Base-by-base conservation (phyloP, 2,113 vertebrate species). In the Platycercus adscitus region DNA sequence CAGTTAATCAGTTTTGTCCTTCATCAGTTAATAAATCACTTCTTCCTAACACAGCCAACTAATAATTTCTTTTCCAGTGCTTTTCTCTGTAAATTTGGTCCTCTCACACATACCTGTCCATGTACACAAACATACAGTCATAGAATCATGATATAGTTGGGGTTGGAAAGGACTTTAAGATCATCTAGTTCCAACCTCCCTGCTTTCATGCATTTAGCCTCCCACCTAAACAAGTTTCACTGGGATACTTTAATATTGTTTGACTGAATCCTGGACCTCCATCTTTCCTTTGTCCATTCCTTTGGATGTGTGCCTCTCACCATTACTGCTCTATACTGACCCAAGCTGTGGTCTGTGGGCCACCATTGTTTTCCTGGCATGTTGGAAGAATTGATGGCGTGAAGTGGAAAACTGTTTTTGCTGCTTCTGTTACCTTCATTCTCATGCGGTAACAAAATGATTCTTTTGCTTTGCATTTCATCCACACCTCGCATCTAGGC, bases 191-290 rank as follows among this genome's bases (percentile, higher is more conserved):
- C 55, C 55, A 56, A 21, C 20, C 20, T 11, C 33, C 13, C 33
- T 58, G 24, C 44, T 92, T 37, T 66, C 5, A 1, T 41, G n/a
- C 23, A 16, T 44, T 89, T 11, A 56, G 26, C 15, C 31, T 73
- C 0, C 21, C 20, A 47, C 39, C 7, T 55, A 49, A 44, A 87
- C 6, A 0, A 4, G 5, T 5, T 4, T 86, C 33, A 46, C 44
- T n/a, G 50, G 55, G 11, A 35, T 58, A 18, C 29, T 66, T 11
- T 65, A 13, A 26, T 71, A 4, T 31, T 7, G 5, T 33, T 37
- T 56, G 39, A 17, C 65, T 39, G 26, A 55, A 41, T 79, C 39
- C 65, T 35, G 24, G 50, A 41, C 72, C 39, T 63, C 21, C 2
- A 3, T 39, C n/a, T 43, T 65, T 28, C 35, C 43, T 89, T 31